A percentile compares a stretch with the other conserved stretches of the same genome.
phyloP scores from a whole-genome alignment of 2,113 vertebrate genomes.

The Microtus richardsoni region DNA sequence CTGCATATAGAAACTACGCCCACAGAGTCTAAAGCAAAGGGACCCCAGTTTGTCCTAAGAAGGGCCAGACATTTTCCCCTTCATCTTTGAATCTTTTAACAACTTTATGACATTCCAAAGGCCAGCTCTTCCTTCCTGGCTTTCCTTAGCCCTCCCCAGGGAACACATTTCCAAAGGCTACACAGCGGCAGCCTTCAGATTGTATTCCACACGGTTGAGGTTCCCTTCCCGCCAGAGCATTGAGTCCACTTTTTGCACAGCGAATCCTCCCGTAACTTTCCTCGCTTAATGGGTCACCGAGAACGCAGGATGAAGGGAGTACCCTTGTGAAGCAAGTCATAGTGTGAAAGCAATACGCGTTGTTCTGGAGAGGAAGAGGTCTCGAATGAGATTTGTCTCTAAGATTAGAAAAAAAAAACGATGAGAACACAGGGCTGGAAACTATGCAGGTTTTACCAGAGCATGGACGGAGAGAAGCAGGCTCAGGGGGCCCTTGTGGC shows the following conservation, averaged over 20 bases:
- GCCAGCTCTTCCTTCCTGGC: background rate
- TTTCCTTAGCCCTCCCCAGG: background rate
- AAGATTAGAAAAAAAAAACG: background rate
- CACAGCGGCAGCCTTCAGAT: background rate
- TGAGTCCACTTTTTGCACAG: background rate
- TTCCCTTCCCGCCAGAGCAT: background rate
- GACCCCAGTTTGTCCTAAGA: no score
- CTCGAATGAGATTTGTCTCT: background rate
- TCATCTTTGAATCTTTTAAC: background rate
- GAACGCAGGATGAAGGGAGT: background rate
- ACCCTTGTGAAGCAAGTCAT: background rate
- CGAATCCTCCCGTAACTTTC: no score
- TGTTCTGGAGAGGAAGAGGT: background rate
- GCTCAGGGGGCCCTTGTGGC: background rate
- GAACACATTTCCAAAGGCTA: background rate
- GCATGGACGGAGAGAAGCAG: background rate
- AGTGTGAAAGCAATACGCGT: background rate
- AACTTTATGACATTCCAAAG: background rate
- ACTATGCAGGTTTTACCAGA: background rate
- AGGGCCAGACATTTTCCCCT: background rate
- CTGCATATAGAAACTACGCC: background rate
- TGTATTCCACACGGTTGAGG: background rate
- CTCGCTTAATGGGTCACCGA: background rate
- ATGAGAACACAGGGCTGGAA: background rate
- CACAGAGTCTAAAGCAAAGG: background rate